Evolutionary conservation across 2,797 vertebrate species (phyloP), one percentile per base, ranked within the genome.

Genomic region (Kryptolebias ocellatus): DNA sequence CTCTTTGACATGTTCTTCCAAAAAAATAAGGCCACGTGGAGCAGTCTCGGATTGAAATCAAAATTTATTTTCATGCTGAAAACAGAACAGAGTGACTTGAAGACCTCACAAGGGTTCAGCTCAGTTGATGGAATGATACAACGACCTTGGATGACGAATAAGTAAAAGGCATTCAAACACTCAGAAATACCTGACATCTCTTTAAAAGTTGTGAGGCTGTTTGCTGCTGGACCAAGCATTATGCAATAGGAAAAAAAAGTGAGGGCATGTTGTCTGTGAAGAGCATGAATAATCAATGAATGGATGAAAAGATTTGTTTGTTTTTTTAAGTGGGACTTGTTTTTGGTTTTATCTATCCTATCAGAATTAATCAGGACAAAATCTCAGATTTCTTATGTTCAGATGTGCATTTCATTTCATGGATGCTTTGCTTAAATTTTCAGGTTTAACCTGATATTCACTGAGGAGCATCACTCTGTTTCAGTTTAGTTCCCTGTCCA

Each of bases 271-370:
- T 64, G 61, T 78, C 63, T 49, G 58, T 63, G 53, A 4, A 20
- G 39, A 47, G n/a, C 49, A 74, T 84, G 52, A 89, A 86, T 83
- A 69, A 84, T 85, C 61, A 59, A 83, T 42, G 11, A 42, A 42
- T 42, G 39, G 39, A 42, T 42, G 10, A 42, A 42, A 12, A 12
- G 3, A 12, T 42, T 42, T 42, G 20, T 24, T 24, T 24, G 20
- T 24, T 34, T 34, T 34, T 34, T 7, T 5, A 34, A 34, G 31
- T 5, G 31, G 31, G 31, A 5, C 5, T 34, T 34, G 9, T 24
- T 24, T 24, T 24, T 24, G 20, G 20, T 24, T 24, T 24, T 24
- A 34, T 9, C 9, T 34, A 34, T 34, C 31, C 31, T 34, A 9
- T 34, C 31, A 5, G 2, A 12, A 42, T 12, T 42, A 42, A 42